Percentiles rank a stretch among this genome's conserved stretches.
Evolutionary conservation across 2,888 invertebrate species (phyloP).

Genomic region (Ceriagrion tenellum): DNA sequence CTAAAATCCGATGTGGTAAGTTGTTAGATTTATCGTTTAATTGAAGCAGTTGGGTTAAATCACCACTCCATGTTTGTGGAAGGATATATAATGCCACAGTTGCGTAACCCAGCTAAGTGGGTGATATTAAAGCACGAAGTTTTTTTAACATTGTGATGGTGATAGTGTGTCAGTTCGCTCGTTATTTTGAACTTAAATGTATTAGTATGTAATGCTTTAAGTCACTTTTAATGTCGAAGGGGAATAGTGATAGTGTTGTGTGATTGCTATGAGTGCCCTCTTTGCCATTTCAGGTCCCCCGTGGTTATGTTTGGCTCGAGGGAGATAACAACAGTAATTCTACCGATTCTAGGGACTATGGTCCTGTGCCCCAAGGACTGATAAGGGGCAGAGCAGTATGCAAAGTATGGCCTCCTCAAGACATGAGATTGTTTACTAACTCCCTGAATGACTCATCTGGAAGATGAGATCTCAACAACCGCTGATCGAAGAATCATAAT

Average conservation of each 20-base stretch:
- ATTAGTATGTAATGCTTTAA: no score
- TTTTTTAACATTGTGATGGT: not conserved
- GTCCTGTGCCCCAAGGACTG: constrained; percentile 92
- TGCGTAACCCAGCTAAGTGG: no score
- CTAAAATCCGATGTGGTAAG: constrained; percentile 74
- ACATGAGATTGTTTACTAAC: constrained; percentile 75
- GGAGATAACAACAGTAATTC: constrained; percentile 94
- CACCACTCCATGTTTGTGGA: no score
- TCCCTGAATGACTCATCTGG: not conserved
- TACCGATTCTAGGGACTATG: constrained; percentile 91
- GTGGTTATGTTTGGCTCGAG: constrained; percentile 94
- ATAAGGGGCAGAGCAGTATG: constrained; percentile 90
- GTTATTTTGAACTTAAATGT: no score
- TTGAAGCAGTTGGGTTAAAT: not conserved
- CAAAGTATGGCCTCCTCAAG: constrained; percentile 86
- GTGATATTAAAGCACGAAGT: no score
- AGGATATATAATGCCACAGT: no score
- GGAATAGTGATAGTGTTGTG: no score
- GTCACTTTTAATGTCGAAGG: no score
- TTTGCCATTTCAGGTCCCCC: constrained; percentile 82
- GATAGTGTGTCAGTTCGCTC: no score
- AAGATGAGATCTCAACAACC: constrained; percentile 9
- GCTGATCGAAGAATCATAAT: not conserved
- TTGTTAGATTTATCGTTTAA: constrained; percentile 28
- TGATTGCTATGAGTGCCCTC: not conserved